phyloP scores from a whole-genome alignment of 2,113 vertebrate species.

The Psophia crepitans region DNA sequence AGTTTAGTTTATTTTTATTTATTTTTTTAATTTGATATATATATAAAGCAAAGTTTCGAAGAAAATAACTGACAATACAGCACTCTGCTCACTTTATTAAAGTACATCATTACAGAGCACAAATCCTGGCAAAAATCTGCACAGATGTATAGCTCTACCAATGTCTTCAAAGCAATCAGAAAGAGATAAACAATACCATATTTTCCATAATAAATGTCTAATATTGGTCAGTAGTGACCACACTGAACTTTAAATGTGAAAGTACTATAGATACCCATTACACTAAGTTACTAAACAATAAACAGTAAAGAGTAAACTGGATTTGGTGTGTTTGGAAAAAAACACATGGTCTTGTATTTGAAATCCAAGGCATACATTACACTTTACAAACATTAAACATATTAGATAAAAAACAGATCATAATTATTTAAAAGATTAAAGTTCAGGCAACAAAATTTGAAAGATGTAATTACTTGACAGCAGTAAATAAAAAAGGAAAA shows the following conservation, averaged over 20 bases:
- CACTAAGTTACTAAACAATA: not conserved
- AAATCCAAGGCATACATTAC: not conserved
- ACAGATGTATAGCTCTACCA: not conserved
- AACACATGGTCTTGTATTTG: not conserved
- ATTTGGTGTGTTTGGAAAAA: not conserved
- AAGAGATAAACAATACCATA: slow-evolving; percentile 33
- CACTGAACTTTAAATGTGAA: not conserved
- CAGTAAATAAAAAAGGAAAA: not conserved
- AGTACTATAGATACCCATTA: not conserved
- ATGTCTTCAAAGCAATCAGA: slow-evolving; percentile 15
- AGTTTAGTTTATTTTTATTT: too few relatives aligned
- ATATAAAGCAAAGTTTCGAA: not conserved
- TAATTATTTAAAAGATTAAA: not conserved
- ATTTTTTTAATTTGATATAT: not conserved
- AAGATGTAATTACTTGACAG: not conserved
- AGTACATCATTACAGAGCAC: not conserved
- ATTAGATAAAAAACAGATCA: not conserved
- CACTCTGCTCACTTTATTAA: not conserved
- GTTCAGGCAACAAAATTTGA: not conserved
- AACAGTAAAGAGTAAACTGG: not conserved
- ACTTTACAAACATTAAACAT: not conserved
- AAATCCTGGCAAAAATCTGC: not conserved
- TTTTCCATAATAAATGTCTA: slow-evolving; percentile 5
- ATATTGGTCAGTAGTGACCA: not conserved
- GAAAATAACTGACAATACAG: not conserved